Conservation (phyloP, 2,113 vertebrate species). For the Osmerus mordax region DNA sequence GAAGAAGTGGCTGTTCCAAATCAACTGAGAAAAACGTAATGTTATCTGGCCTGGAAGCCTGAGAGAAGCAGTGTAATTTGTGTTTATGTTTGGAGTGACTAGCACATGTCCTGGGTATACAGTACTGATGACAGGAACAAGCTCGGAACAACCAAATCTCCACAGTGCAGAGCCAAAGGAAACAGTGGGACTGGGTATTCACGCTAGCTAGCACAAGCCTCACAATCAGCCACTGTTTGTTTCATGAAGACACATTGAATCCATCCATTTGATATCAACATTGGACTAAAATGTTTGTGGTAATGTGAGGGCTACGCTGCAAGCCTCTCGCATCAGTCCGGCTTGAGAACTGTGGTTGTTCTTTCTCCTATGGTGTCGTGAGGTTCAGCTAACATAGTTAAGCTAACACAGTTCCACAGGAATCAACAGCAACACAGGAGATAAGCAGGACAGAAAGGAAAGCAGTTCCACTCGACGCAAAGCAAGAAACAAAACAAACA, state of each 20-base stretch:
- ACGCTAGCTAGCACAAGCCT: too few relatives aligned
- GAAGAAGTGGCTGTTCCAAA: slow-evolving; percentile 50
- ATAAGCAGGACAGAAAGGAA: slow-evolving; percentile 51
- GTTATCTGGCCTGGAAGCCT: slow-evolving; percentile 55
- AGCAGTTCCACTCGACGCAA: slow-evolving; percentile 64
- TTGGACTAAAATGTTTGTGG: slow-evolving; percentile 60
- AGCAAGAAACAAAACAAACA: slow-evolving; percentile 53
- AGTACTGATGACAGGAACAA: too few relatives aligned
- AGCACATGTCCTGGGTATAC: too few relatives aligned
- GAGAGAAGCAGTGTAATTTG: slow-evolving; percentile 49
- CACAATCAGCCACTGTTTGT: slow-evolving; percentile 21
- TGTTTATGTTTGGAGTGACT: slow-evolving; percentile 46
- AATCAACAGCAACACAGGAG: slow-evolving; percentile 65
- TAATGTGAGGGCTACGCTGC: slow-evolving; percentile 48
- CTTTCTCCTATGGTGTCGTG: slow-evolving; percentile 45
- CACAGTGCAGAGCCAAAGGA: too few relatives aligned
- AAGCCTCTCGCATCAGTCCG: slow-evolving; percentile 50
- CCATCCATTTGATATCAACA: slow-evolving; percentile 57
- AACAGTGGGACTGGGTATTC: too few relatives aligned
- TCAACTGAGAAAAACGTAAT: slow-evolving; percentile 56
- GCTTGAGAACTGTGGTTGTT: slow-evolving; percentile 50
- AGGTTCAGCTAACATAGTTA: slow-evolving; percentile 65
- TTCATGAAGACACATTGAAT: slow-evolving; percentile 66
- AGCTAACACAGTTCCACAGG: slow-evolving; percentile 44
- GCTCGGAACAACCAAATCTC: too few relatives aligned